Evolutionary conservation across 2,797 vertebrate species (phyloP).

Genomic region (Dipus sagitta): DNA sequence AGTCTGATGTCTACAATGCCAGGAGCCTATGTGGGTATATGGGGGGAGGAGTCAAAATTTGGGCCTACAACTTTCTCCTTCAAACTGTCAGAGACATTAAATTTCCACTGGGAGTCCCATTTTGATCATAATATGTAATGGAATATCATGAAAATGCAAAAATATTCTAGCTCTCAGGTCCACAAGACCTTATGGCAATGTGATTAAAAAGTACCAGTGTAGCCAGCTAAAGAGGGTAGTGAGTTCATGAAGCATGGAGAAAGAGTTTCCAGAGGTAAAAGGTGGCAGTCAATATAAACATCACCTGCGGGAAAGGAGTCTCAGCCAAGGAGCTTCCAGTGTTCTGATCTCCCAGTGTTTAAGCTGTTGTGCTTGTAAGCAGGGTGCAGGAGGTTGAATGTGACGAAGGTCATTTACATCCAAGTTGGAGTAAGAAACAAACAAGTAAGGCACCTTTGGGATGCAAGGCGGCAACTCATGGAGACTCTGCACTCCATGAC

Average conservation of each 20-base stretch:
- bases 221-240: neutral
- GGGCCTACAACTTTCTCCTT: neutral
- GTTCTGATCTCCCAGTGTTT: neutral
- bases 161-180: neutral
- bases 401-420: neutral
- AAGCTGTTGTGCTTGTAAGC: neutral
- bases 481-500: neutral
- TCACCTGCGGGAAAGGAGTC: neutral
- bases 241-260: neutral
- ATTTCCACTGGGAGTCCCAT: neutral
- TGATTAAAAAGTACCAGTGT: constrained; percentile 15
- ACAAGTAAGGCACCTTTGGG: neutral
- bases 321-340: neutral
- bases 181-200: neutral
- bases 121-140: constrained; percentile 26
- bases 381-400: neutral
- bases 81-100: neutral
- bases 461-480: neutral
- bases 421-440: neutral
- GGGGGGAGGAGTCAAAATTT: neutral
- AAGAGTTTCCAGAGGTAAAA: neutral
- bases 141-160: neutral
- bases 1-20: neutral
- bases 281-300: neutral
- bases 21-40: neutral